Evolutionary conservation across 2,888 invertebrate genomes (phyloP).

Genomic region (Harpalus rubripes): DNA sequence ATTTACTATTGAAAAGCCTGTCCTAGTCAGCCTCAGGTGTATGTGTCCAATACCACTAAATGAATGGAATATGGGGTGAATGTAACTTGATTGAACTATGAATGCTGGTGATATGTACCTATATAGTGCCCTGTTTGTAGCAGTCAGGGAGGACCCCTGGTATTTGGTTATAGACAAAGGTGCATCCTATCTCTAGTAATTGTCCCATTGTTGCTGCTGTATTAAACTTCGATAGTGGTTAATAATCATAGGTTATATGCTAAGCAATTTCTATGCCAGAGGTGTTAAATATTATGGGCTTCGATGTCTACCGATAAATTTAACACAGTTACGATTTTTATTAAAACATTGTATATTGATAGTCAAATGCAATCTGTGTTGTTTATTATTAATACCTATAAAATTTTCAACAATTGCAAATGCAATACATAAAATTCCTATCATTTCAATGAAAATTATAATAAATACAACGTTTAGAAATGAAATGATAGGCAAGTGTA

Average conservation of each 20-base stretch:
- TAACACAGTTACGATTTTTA: too few species aligned
- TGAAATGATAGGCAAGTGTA: too few species aligned
- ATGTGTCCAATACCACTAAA: background rate
- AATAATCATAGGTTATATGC: slow-evolving; percentile 2
- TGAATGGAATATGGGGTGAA: slow-evolving; percentile 29
- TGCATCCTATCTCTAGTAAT: slow-evolving; percentile 10
- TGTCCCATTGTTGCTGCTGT: slow-evolving; percentile 16
- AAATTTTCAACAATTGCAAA: too few species aligned
- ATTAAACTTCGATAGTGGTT: background rate
- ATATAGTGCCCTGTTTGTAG: background rate
- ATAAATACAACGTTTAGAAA: too few species aligned
- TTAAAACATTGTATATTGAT: too few species aligned
- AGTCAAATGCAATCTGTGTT: too few species aligned
- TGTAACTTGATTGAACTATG: slow-evolving; percentile 46
- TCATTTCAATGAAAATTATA: too few species aligned
- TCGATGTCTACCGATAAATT: background rate
- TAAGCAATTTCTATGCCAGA: background rate
- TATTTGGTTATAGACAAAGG: slow-evolving; percentile 30
- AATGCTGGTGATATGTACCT: slow-evolving; percentile 35
- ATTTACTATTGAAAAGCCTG: background rate
- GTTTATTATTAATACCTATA: too few species aligned
- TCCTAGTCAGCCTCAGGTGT: background rate
- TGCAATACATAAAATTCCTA: too few species aligned
- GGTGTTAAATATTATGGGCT: background rate
- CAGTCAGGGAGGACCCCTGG: background rate